These are phyloP conservation scores for Hedya salicella DNA, from an alignment of 2,888 invertebrate genomes.

Conservation along the genomic window DNA sequence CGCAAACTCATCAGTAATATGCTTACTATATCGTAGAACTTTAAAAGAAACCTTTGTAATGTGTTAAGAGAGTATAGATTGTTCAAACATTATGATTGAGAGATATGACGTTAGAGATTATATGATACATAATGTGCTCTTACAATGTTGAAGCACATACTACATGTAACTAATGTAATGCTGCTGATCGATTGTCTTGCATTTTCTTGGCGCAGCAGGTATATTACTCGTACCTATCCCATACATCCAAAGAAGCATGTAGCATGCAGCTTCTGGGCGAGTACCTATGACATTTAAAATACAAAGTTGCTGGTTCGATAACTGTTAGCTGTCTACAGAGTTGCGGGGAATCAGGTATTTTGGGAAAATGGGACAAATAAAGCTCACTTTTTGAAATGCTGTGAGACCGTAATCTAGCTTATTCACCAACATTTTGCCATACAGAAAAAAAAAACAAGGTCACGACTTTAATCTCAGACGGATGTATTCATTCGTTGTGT, in stretches of 20 bases:
- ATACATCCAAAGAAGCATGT: background rate
- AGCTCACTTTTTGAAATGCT: too few relatives aligned
- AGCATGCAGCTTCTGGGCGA: too few relatives aligned
- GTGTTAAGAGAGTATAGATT: background rate
- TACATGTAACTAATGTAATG: background rate
- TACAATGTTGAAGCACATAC: slow-evolving; percentile 8
- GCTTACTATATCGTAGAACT: slow-evolving; percentile 26
- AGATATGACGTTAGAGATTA: background rate
- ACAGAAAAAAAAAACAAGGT: too few relatives aligned
- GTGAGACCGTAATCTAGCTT: too few relatives aligned
- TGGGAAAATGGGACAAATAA: too few relatives aligned
- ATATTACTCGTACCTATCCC: background rate
- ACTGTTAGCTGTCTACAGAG: too few relatives aligned
- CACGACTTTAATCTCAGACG: too few relatives aligned
- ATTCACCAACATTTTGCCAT: too few relatives aligned
- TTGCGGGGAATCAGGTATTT: too few relatives aligned
- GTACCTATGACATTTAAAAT: too few relatives aligned
- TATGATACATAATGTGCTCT: slow-evolving; percentile 4
- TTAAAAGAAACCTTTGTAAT: slow-evolving; percentile 1
- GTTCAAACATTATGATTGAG: background rate
- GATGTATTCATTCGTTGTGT: too few relatives aligned
- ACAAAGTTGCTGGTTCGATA: too few relatives aligned
- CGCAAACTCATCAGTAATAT: slow-evolving; percentile 53
- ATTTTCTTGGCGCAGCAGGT: background rate
- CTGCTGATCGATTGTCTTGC: background rate